These are phyloP conservation scores for Rugalucina vietnamica DNA, from an alignment of 2,888 invertebrate genomes.

Conservation along the genomic window DNA sequence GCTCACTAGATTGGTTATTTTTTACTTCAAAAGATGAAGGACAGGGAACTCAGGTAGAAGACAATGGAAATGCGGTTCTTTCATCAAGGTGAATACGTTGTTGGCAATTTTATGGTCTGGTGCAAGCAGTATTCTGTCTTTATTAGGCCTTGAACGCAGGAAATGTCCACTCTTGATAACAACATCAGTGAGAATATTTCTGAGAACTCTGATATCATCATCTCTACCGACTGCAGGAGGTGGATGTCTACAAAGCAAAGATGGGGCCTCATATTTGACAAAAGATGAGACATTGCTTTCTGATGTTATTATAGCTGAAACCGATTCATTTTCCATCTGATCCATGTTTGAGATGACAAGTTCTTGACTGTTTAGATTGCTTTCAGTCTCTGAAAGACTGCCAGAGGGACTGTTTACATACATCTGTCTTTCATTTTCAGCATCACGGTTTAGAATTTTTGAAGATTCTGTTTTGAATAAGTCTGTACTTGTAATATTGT, in stretches of 20 bases:
- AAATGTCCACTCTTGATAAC: constrained; percentile 32
- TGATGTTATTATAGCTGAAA: background rate
- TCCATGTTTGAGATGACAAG: too few relatives aligned
- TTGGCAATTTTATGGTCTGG: constrained; percentile 56
- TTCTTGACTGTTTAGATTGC: background rate
- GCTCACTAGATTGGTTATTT: constrained; percentile 25
- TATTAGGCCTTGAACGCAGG: background rate
- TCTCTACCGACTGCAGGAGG: background rate
- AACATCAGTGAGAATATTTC: constrained; percentile 52
- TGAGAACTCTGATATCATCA: background rate
- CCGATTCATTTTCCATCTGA: background rate
- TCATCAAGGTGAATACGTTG: constrained; percentile 14
- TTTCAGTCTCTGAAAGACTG: background rate
- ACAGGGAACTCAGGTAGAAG: background rate
- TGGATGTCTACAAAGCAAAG: constrained; percentile 1
- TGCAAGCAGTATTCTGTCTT: constrained; percentile 51
- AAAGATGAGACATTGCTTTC: constrained; percentile 1
- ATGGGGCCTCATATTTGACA: background rate
- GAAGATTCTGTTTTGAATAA: background rate
- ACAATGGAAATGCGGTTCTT: background rate
- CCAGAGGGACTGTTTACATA: background rate
- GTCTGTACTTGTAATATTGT: background rate
- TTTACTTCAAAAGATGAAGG: background rate
- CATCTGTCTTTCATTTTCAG: background rate
- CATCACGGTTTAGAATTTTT: background rate